Base-by-base conservation (phyloP, 1,140 invertebrate genomes). In the Aphelenchoides fujianensis region DNA sequence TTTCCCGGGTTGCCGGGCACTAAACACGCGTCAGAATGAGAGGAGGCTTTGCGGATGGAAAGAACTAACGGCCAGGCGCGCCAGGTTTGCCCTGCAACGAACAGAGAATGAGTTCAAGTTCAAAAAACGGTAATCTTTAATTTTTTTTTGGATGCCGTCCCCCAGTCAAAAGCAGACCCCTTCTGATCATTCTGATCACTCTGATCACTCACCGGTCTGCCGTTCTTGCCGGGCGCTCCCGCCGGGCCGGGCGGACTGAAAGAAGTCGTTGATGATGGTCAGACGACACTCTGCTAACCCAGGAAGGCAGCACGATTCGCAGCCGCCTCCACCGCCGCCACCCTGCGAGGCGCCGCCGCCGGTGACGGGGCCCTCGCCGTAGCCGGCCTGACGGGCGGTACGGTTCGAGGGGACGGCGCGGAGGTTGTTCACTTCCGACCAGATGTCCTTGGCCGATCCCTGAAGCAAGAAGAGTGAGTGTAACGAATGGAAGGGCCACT, bases 381-480 rank as follows among this genome's bases (percentile, higher is more conserved):
- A 82, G 48, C 83, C 76, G 2, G 80, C 78, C 41, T 79, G 77
- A 75, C 83, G 74, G 35, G 74, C 80, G 23, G 76, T 82, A 69
- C 78, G 80, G 32, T 23, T 36, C 34, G 52, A 12, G 19, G 78
- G 78, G 41, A 76, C 61, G 30, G 67, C 74, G 7, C 72, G 74
- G 3, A 80, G 63, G 28, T 78, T 63, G 27, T 81, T 80, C 23
- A 81, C 79, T 59, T 81, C 79, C 19, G 78, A 67, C 79, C 79
- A 81, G 71, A 81, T 81, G 57, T 81, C 79, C 28, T 82, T 81
- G 36, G 79, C 79, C 16, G 79, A 81, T 69, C 80, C 80, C n/a
- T n/a, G n/a, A n/a, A n/a, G n/a, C n/a, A n/a, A n/a, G n/a, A n/a
- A n/a, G n/a, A n/a, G n/a, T n/a, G n/a, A n/a, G n/a, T n/a, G n/a